A percentile compares a stretch with the other conserved stretches of the same genome.
These are phyloP conservation scores for Galerucella nymphaeae DNA, from an alignment of 2,888 invertebrate species.

Conservation along the genomic window DNA sequence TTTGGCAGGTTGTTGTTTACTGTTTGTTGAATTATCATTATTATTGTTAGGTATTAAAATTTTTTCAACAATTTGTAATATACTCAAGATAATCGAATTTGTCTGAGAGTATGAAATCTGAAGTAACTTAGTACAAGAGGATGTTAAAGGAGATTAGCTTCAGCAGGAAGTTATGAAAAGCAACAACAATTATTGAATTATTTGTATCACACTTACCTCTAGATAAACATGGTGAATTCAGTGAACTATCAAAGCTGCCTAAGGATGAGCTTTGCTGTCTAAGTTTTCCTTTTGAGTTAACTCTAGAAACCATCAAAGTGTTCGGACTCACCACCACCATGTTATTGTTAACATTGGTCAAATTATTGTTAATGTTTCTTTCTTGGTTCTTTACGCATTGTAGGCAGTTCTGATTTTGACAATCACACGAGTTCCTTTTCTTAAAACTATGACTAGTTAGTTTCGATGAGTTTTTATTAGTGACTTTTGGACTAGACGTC, in stretches of 20 bases:
- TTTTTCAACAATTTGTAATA: no score
- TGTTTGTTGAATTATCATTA: no score
- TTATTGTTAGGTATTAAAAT: no score
- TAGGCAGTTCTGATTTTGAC: constrained; percentile 57
- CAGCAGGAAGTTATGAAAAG: no score
- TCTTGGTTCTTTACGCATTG: constrained; percentile 58
- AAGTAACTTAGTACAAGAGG: no score
- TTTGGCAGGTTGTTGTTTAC: no score
- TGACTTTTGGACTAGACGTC: constrained; percentile 49
- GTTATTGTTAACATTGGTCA: constrained; percentile 57
- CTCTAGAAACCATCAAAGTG: constrained; percentile 56
- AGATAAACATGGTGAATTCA: constrained; percentile 69
- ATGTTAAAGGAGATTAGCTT: no score
- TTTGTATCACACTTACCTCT: constrained; percentile 63
- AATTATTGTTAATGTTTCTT: constrained; percentile 60
- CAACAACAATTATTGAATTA: no score
- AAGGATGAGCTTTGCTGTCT: constrained; percentile 63
- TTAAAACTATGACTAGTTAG: constrained; percentile 63
- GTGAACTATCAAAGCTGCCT: constrained; percentile 67
- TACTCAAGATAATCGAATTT: no score
- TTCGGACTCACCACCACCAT: constrained; percentile 54
- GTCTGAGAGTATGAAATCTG: no score
- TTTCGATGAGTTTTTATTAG: constrained; percentile 49
- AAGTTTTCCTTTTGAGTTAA: constrained; percentile 57
- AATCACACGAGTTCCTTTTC: constrained; percentile 49